Percentiles rank a stretch among this genome's conserved stretches.
phyloP scores from a whole-genome alignment of 2,113 vertebrate genomes.

The Osmerus eperlanus region DNA sequence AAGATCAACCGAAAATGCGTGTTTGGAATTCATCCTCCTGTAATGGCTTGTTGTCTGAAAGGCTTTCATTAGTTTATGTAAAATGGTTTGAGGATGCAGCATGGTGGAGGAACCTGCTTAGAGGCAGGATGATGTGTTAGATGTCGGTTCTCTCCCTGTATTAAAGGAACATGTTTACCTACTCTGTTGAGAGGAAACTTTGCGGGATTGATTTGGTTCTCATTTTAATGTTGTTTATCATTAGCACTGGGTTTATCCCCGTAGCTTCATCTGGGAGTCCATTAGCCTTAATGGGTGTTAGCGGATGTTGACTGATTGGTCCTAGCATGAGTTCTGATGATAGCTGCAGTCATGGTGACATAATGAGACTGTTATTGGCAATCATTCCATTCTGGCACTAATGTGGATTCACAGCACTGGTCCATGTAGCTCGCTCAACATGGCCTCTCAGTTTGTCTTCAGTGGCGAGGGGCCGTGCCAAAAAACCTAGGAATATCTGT shows the following conservation, averaged over 20 bases:
- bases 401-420: conserved; percentile 64
- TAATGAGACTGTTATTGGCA: conserved; percentile 74
- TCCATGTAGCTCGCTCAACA: conserved; percentile 43
- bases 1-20: conserved; percentile 52
- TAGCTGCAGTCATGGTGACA: conserved; percentile 70
- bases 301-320: conserved; percentile 73
- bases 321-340: conserved; percentile 68
- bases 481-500: conserved; percentile 16
- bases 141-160: conserved; percentile 57
- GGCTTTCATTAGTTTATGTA: conserved; percentile 54
- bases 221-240: conserved; percentile 79
- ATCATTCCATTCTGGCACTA: conserved; percentile 70
- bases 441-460: conserved; percentile 20
- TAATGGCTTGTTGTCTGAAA: no score
- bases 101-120: conserved; percentile 51
- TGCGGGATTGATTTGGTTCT: conserved; percentile 73
- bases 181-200: conserved; percentile 57
- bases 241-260: conserved; percentile 68
- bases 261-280: conserved; percentile 71
- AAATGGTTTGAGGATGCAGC: conserved; percentile 64
- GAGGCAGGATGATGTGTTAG: conserved; percentile 63
- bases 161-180: conserved; percentile 69
- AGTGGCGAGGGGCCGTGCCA: conserved; percentile 26
- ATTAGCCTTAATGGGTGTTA: conserved; percentile 75
- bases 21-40: background rate